Percentiles rank a stretch among this genome's conserved stretches.
Conservation (phyloP, 2,113 vertebrate genomes). For the Polyodon spathula region DNA sequence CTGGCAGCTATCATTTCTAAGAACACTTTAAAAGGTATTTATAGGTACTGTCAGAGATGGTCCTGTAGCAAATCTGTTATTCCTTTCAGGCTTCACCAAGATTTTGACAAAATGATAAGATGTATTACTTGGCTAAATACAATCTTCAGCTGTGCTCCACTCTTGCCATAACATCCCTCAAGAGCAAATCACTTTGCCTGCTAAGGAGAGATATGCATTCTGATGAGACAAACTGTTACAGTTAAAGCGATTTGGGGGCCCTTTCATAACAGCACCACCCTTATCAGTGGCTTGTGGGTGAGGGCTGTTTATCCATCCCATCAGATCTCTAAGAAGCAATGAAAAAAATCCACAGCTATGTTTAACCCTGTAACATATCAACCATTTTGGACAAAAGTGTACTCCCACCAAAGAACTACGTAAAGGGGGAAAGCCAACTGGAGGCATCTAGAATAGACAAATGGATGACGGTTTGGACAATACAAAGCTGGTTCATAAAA, state of each 20-base stretch:
- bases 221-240: constrained; percentile 15
- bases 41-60: constrained; percentile 6
- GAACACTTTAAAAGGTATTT: constrained; percentile 11
- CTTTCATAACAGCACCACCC: constrained; percentile 31
- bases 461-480: too few species aligned
- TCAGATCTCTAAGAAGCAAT: constrained; percentile 23
- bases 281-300: constrained; percentile 21
- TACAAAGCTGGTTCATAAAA: too few species aligned
- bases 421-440: too few species aligned
- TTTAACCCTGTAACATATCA: too few species aligned
- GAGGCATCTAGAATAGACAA: too few species aligned
- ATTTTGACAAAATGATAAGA: constrained; percentile 16
- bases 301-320: constrained; percentile 22
- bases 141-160: constrained; percentile 15
- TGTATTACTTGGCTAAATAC: constrained; percentile 22
- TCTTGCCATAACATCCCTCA: constrained; percentile 11
- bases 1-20: constrained; percentile 5
- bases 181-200: constrained; percentile 23
- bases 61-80: constrained; percentile 14
- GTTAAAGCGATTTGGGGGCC: constrained; percentile 30
- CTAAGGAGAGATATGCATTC: constrained; percentile 26
- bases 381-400: too few species aligned
- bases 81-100: constrained; percentile 16
- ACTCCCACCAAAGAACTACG: too few species aligned
- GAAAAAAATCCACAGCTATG: constrained; percentile 10